Evolutionary conservation across 53 echinoderm and acorn worm genomes (phyloP).

Genomic region (Echinarachnius parma): DNA sequence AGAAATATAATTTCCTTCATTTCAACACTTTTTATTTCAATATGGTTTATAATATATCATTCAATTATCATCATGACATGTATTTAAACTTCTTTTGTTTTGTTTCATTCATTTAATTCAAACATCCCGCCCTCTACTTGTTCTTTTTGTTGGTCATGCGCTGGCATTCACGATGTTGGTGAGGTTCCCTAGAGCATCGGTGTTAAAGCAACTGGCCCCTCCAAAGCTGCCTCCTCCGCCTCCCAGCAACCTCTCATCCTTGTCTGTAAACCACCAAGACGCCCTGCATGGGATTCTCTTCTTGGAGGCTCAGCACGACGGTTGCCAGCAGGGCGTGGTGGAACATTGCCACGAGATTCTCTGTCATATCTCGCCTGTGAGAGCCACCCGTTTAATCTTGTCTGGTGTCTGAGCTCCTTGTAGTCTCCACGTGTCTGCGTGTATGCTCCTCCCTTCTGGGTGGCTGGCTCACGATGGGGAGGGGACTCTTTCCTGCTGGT

Average conservation of each 20-base stretch:
- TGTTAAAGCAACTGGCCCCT: slow-evolving; percentile 36
- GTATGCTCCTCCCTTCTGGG: slow-evolving; percentile 39
- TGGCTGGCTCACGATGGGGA: slow-evolving; percentile 36
- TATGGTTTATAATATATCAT: too few species aligned
- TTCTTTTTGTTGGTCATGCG: slow-evolving; percentile 42
- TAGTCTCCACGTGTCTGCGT: slow-evolving; percentile 28
- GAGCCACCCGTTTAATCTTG: background rate
- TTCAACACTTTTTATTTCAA: too few species aligned
- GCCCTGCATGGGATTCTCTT: slow-evolving; percentile 24
- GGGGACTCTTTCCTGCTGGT: slow-evolving; percentile 35
- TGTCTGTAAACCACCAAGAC: slow-evolving; percentile 49
- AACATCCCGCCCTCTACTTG: too few species aligned
- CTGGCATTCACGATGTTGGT: slow-evolving; percentile 56
- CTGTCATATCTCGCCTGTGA: slow-evolving; percentile 27
- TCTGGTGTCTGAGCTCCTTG: background rate
- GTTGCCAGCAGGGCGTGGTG: too few species aligned
- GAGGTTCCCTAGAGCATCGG: slow-evolving; percentile 49
- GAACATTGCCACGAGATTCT: too few species aligned
- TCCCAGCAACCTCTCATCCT: slow-evolving; percentile 56
- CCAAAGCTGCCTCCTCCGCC: slow-evolving; percentile 32
- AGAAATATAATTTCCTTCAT: too few species aligned
- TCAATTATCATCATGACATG: too few species aligned
- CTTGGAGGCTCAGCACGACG: slow-evolving; percentile 41
- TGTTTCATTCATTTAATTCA: too few species aligned
- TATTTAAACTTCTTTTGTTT: too few species aligned